Evolutionary conservation across 2,797 vertebrate genomes (phyloP).

Genomic region (Lepilemur septentrionalis): DNA sequence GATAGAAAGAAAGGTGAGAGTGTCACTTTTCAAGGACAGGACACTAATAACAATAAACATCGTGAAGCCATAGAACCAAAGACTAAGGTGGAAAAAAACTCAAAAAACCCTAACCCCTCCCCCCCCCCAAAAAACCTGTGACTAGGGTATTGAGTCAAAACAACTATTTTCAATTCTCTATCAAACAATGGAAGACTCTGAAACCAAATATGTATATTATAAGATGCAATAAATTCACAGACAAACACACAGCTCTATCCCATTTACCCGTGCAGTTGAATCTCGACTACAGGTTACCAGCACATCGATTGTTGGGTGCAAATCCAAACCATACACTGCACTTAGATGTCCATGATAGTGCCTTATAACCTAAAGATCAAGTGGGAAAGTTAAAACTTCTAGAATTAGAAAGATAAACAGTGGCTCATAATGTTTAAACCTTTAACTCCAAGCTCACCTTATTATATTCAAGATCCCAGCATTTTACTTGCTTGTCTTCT

Average conservation of each 20-base stretch:
- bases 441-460: constrained; percentile 87
- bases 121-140: background rate
- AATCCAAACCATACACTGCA: constrained; percentile 96
- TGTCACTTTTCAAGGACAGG: background rate
- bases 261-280: constrained; percentile 93
- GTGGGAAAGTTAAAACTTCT: background rate
- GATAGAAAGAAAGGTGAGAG: rapidly evolving
- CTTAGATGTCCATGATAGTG: constrained; percentile 98
- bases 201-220: background rate
- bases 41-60: background rate
- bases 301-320: constrained; percentile 97
- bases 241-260: background rate
- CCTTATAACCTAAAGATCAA: constrained; percentile 91
- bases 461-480: constrained; percentile 99
- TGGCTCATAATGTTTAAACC: background rate
- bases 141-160: background rate
- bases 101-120: too few species aligned
- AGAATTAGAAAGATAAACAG: background rate
- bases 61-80: background rate
- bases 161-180: background rate
- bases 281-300: constrained; percentile 98
- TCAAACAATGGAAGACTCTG: background rate
- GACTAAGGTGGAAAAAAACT: background rate
- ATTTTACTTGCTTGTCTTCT: constrained; percentile 99
- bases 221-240: background rate